Evolutionary conservation across 1,140 invertebrate genomes (phyloP), one percentile per base, ranked within the genome.

Genomic region (Lepidotrigona ventralis): DNA sequence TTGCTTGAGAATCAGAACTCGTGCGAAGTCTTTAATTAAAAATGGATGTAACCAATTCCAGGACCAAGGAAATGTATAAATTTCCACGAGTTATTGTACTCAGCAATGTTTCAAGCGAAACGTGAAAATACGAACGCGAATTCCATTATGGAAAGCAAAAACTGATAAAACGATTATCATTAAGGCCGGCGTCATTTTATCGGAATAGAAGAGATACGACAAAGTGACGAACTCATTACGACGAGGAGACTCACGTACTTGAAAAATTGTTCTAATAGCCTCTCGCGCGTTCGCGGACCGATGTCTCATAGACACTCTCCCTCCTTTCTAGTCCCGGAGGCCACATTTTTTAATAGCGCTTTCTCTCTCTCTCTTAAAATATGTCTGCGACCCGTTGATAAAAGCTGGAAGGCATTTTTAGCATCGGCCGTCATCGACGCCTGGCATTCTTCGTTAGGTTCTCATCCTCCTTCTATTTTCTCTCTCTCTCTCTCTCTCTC

Each of bases 351-450:
- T 84, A 86, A 87, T 79, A 86, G 83, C 71, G 75, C 29, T 46
- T 8, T 46, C 39, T 46, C 39, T 8, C 39, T 74, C 46, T 39
- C 53, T 78, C 63, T 85, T 84, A 81, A 87, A 88, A 87, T 87
- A 87, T 85, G 86, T 83, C 86, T 88, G 86, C 73, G 58, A 66
- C 29, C 15, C 63, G 70, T 78, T 85, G 86, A 88, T 88, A 88
- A 88, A 87, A 88, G 83, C 73, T 79, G 63, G 82, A 21, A 89
- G 66, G 82, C 81, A 77, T 85, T 88, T 85, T 89, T 81, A 68
- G 64, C 79, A 81, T 89, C 85, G 80, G 66, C 81, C 77, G 63
- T 86, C 87, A 85, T 88, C 81, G 86, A 69, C 86, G 63, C 60
- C 79, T 51, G 75, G 78, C 77, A 78, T 84, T 88, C 83, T 85